Conservation (phyloP, 2,888 invertebrate species). For the Phortica magna region DNA sequence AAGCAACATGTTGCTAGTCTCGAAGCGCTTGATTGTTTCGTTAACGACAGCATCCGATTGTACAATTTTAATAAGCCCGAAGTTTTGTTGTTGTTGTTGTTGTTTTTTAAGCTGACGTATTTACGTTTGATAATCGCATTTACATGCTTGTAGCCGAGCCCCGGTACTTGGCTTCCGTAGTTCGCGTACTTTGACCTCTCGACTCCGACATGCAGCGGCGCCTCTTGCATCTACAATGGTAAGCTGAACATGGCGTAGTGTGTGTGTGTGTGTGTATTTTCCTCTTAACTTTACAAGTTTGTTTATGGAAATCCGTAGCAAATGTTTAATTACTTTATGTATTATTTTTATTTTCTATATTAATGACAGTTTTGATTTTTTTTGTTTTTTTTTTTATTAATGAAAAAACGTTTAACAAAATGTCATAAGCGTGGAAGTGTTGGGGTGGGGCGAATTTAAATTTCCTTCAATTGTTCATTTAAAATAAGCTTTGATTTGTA, state of each 20-base stretch:
- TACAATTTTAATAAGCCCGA: not conserved
- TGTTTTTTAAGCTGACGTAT: not conserved
- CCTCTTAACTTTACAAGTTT: not conserved
- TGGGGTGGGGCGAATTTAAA: no score
- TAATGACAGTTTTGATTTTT: no score
- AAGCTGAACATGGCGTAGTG: not conserved
- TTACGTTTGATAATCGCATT: not conserved
- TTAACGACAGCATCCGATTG: not conserved
- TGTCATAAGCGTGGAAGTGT: no score
- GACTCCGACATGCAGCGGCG: not conserved
- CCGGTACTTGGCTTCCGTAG: slow-evolving; percentile 1
- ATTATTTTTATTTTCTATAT: not conserved
- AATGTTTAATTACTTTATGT: not conserved
- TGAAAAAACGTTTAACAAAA: no score
- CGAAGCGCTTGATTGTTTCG: not conserved
- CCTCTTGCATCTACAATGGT: not conserved
- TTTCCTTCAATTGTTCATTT: not conserved
- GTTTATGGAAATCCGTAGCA: not conserved
- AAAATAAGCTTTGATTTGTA: not conserved
- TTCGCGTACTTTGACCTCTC: slow-evolving; percentile 11
- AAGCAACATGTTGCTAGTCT: not conserved
- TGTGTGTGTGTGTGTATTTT: slow-evolving; percentile 2
- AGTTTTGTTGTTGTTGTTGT: not conserved
- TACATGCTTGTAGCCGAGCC: not conserved
- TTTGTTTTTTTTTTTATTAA: no score